Percentiles rank a stretch among this genome's conserved stretches.
These are phyloP conservation scores for Tuta absoluta DNA, from an alignment of 2,888 invertebrate species.

Conservation along the genomic window DNA sequence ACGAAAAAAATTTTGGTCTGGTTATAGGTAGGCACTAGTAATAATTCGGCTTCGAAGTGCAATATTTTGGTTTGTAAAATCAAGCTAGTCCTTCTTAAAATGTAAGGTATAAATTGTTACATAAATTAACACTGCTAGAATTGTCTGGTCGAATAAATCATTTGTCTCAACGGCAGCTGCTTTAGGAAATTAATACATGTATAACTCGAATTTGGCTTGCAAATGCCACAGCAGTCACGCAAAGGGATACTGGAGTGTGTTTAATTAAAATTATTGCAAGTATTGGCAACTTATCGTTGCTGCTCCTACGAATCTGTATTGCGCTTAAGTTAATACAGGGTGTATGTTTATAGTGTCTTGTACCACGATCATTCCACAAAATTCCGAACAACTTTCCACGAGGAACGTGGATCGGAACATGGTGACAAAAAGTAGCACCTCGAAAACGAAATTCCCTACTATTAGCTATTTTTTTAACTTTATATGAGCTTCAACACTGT, in stretches of 20 bases:
- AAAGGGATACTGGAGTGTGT: constrained; percentile 42
- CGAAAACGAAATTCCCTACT: no score
- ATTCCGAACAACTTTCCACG: no score
- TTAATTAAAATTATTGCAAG: constrained; percentile 50
- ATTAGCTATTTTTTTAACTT: no score
- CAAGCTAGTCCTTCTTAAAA: constrained; percentile 3
- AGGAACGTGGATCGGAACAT: no score
- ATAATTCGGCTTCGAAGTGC: background rate
- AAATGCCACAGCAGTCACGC: constrained; percentile 58
- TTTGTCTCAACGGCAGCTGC: constrained; percentile 54
- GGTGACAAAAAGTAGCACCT: no score
- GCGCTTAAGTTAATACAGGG: constrained; percentile 9
- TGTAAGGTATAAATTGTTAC: constrained; percentile 3
- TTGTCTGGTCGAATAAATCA: constrained; percentile 63
- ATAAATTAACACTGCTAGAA: constrained; percentile 36
- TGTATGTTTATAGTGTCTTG: no score
- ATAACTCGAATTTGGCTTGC: constrained; percentile 66
- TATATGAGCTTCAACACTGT: no score
- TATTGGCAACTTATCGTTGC: constrained; percentile 40
- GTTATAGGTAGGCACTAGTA: no score
- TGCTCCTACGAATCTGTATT: constrained; percentile 50
- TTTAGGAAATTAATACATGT: constrained; percentile 57
- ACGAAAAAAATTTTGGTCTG: background rate
- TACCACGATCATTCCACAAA: no score
- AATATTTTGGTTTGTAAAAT: constrained; percentile 6